A percentile compares a stretch with the other conserved stretches of the same genome.
Conservation (phyloP, 2,797 vertebrate species). For the Rallus crepitans region DNA sequence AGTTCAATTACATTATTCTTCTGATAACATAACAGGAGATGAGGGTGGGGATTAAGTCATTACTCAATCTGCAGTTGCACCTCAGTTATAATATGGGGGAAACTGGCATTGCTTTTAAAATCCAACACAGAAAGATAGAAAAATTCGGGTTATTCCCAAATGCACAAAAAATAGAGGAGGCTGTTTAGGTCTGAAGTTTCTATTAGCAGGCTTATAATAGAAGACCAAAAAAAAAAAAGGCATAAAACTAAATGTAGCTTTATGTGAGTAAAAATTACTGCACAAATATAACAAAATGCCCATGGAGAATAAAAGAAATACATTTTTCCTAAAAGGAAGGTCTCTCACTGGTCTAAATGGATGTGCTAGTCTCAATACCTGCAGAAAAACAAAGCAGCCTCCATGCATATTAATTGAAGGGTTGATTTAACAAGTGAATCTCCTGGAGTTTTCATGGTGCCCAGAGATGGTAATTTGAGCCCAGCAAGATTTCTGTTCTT, state of each 20-base stretch:
- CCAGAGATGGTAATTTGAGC: constrained; percentile 6
- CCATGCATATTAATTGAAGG: background rate
- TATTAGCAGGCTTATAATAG: background rate
- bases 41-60: background rate
- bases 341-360: background rate
- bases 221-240: background rate
- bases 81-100: background rate
- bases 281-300: background rate
- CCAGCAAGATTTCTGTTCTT: constrained; percentile 5
- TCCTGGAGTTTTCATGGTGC: background rate
- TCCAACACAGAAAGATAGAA: background rate
- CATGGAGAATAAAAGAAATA: background rate
- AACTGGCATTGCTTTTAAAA: background rate
- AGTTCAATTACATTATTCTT: background rate
- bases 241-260: background rate
- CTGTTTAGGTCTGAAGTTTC: background rate
- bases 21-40: background rate
- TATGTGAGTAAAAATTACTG: background rate
- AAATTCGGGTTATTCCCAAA: background rate
- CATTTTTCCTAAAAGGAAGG: background rate
- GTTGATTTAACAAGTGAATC: constrained; percentile 1
- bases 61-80: background rate
- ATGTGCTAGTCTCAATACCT: background rate
- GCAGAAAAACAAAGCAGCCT: background rate
- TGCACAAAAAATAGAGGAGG: background rate